Conservation (phyloP, 2,113 vertebrate species). For the Tetrao urogallus region DNA sequence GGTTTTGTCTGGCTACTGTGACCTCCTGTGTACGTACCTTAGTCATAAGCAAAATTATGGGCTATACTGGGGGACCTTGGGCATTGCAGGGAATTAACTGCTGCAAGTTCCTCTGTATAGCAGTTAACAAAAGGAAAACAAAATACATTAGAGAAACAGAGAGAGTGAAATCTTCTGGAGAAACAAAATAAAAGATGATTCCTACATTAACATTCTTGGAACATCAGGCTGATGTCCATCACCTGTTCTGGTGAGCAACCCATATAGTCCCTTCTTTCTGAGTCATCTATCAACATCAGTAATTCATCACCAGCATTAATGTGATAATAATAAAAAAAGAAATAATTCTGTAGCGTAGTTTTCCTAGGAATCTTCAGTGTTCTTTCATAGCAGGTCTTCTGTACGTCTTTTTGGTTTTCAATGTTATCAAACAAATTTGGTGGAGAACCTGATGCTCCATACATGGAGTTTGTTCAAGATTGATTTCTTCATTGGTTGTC, state of each 20-base stretch:
- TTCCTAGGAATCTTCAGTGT: neutral
- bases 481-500: neutral
- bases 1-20: neutral
- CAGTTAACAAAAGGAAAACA: neutral
- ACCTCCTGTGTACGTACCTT: neutral
- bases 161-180: neutral
- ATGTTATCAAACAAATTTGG: neutral
- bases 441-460: neutral
- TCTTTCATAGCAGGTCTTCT: neutral
- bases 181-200: neutral
- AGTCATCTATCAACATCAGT: neutral
- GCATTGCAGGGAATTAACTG: neutral
- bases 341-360: neutral
- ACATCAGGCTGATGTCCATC: neutral
- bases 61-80: rapidly evolving
- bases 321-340: neutral
- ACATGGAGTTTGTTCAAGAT: neutral
- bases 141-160: neutral
- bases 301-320: neutral
- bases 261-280: neutral
- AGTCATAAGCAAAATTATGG: neutral
- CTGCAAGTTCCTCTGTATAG: neutral
- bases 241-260: neutral
- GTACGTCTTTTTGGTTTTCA: neutral
- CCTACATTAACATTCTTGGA: neutral